These are phyloP conservation scores for Poecile atricapillus DNA, from an alignment of 2,113 vertebrate species.

Conservation along the genomic window DNA sequence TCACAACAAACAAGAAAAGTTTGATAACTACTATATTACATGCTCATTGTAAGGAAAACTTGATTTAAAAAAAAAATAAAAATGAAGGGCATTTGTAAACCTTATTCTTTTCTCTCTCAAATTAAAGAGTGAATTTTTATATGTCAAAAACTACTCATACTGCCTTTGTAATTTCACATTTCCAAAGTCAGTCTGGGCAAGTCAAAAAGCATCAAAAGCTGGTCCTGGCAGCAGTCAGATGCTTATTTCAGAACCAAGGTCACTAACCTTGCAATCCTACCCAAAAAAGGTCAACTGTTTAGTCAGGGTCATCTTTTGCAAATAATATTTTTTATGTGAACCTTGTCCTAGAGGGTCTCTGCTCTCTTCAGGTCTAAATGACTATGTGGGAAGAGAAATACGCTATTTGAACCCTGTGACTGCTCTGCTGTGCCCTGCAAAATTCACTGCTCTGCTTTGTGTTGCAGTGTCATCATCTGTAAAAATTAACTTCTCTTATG, in stretches of 20 bases:
- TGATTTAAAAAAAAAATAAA: neutral
- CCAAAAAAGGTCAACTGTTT: neutral
- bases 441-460: neutral
- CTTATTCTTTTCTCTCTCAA: neutral
- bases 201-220: neutral
- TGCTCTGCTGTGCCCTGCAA: neutral
- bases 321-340: neutral
- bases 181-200: neutral
- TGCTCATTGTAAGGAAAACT: neutral
- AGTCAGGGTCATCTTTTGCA: neutral
- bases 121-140: neutral
- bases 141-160: neutral
- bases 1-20: neutral
- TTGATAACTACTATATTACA: neutral
- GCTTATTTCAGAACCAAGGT: neutral
- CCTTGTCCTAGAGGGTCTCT: neutral
- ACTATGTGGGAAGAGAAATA: neutral
- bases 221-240: neutral
- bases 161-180: neutral
- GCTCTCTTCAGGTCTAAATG: neutral
- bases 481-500: neutral
- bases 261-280: neutral
- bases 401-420: neutral
- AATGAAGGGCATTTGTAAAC: rapidly evolving
- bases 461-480: neutral